phyloP scores from a whole-genome alignment of 2,888 invertebrate genomes.

The Tipula vernalis region DNA sequence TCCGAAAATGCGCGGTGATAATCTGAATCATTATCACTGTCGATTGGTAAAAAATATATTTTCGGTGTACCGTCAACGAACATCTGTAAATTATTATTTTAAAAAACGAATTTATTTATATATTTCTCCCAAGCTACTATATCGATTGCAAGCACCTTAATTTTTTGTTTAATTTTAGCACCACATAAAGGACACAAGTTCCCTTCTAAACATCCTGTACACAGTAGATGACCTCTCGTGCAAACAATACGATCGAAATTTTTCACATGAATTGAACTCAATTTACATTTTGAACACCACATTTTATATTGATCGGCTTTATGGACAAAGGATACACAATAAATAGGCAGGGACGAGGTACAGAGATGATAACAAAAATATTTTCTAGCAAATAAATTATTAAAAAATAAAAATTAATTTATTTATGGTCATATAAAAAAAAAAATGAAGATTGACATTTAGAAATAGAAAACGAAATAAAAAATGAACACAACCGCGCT shows the following conservation, averaged over 20 bases:
- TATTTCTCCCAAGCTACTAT: background rate
- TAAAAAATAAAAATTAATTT: background rate
- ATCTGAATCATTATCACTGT: background rate
- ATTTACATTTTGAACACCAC: slow-evolving; percentile 16
- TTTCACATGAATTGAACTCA: slow-evolving; percentile 15
- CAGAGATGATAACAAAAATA: background rate
- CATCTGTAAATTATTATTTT: background rate
- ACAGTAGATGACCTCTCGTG: slow-evolving; percentile 14
- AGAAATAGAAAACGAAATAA: background rate
- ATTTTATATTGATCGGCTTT: background rate
- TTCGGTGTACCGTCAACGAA: slow-evolving; percentile 6
- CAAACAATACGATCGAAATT: slow-evolving; percentile 16
- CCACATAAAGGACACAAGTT: background rate
- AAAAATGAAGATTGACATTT: background rate
- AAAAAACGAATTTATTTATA: background rate
- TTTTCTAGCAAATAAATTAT: background rate
- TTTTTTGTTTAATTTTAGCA: background rate
- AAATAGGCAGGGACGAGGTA: background rate
- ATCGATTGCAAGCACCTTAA: background rate
- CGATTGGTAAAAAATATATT: background rate
- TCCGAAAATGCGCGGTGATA: background rate
- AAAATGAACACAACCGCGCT: background rate
- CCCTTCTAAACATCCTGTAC: background rate
- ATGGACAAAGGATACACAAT: background rate
- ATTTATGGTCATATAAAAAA: background rate